Evolutionary conservation across 1,140 invertebrate species (phyloP).

Genomic region (Agrilus planipennis): DNA sequence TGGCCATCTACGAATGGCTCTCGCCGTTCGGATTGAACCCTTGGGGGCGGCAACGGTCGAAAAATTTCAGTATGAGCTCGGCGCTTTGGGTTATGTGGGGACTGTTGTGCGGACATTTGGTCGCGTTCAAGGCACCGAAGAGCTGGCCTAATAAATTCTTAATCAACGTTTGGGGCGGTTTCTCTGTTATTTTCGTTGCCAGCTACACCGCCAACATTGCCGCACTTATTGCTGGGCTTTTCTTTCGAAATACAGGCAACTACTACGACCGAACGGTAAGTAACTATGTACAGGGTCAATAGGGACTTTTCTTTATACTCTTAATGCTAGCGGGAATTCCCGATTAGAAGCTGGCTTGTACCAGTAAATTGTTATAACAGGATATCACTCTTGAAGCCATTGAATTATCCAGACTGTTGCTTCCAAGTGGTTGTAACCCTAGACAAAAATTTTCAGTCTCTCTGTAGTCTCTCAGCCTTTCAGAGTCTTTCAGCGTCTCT

Average conservation of each 20-base stretch:
- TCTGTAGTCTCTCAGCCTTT: too few species aligned
- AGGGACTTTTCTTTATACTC: too few species aligned
- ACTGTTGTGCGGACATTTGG: slow-evolving; percentile 79
- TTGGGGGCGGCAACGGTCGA: slow-evolving; percentile 85
- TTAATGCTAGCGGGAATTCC: too few species aligned
- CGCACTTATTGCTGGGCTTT: slow-evolving; percentile 79
- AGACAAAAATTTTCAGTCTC: too few species aligned
- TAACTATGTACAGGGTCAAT: too few species aligned
- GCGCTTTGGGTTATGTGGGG: slow-evolving; percentile 92
- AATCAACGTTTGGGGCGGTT: slow-evolving; percentile 90
- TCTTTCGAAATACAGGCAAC: slow-evolving; percentile 68
- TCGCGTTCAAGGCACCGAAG: slow-evolving; percentile 92
- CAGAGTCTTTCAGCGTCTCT: too few species aligned
- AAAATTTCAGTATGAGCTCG: slow-evolving; percentile 79
- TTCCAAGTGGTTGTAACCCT: too few species aligned
- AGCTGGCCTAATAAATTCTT: slow-evolving; percentile 93
- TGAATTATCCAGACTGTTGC: too few species aligned
- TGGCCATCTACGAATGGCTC: slow-evolving; percentile 87
- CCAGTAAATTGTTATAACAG: not conserved
- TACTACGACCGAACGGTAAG: slow-evolving; percentile 63
- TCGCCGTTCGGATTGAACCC: slow-evolving; percentile 89
- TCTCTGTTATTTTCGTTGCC: slow-evolving; percentile 88
- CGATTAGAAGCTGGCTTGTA: too few species aligned
- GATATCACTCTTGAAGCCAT: too few species aligned
- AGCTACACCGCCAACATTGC: slow-evolving; percentile 92